A percentile compares a stretch with the other conserved stretches of the same genome.
phyloP scores from a whole-genome alignment of 1,140 invertebrate genomes.

The Bombus consobrinus region DNA sequence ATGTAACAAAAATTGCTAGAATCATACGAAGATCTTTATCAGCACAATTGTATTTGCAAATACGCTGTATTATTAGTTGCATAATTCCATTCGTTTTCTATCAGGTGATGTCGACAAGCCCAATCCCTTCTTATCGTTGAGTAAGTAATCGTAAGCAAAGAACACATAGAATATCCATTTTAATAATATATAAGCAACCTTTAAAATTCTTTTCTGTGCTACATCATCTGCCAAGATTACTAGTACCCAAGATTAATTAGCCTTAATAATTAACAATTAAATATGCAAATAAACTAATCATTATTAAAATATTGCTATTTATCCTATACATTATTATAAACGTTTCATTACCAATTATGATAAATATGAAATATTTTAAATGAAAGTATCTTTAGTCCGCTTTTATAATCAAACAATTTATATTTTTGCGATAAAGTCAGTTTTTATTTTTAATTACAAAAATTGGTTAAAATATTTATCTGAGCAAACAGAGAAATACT shows the following conservation, averaged over 20 bases:
- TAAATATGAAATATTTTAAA: no score
- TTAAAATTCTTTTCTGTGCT: background rate
- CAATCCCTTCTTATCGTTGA: background rate
- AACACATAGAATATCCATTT: no score
- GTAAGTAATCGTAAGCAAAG: background rate
- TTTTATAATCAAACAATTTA: background rate
- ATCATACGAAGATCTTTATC: background rate
- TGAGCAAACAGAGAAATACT: background rate
- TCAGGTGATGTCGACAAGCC: background rate
- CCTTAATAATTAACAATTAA: no score
- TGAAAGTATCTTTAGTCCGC: background rate
- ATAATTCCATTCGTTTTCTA: background rate
- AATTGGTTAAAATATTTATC: background rate
- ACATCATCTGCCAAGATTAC: background rate
- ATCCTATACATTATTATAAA: no score
- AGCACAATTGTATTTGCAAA: background rate
- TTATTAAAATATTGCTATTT: no score
- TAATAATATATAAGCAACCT: background rate
- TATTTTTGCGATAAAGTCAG: background rate
- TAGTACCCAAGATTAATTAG: no score
- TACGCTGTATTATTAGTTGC: background rate
- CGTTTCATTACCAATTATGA: no score
- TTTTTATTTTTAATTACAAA: constrained; percentile 20
- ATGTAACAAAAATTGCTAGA: background rate
- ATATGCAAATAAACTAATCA: no score